These are phyloP conservation scores for Ardeotis arabs DNA, from an alignment of 2,113 vertebrate genomes.

Conservation along the genomic window DNA sequence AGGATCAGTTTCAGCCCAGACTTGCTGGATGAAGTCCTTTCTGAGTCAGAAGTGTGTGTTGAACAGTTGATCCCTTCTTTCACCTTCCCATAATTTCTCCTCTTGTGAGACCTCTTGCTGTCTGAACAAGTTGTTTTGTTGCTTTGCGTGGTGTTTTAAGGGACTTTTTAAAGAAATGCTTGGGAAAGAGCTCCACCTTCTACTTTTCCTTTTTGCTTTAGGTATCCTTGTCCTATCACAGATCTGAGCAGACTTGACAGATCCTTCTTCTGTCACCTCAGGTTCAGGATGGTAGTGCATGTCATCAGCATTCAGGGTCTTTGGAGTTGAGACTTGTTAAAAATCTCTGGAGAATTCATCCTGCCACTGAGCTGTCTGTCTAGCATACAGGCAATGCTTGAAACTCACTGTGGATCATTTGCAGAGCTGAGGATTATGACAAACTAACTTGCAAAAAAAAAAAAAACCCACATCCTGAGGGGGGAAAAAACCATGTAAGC, in stretches of 20 bases:
- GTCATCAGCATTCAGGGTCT: neutral
- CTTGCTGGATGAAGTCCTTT: neutral
- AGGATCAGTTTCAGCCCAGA: neutral
- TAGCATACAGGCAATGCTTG: neutral
- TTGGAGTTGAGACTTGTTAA: neutral
- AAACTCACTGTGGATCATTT: neutral
- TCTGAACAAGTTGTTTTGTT: neutral
- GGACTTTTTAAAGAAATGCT: neutral
- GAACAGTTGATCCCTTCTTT: conserved; percentile 16
- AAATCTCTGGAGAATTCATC: neutral
- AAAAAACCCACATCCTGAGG: neutral
- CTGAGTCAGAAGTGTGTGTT: conserved; percentile 3
- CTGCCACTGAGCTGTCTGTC: neutral
- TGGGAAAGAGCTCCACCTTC: neutral
- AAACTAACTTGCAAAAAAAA: neutral
- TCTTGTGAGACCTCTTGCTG: neutral
- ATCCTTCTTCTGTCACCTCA: neutral
- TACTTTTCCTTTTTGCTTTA: neutral
- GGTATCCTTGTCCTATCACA: neutral
- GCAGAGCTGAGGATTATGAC: neutral
- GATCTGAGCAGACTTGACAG: neutral
- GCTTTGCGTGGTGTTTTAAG: neutral
- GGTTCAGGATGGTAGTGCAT: neutral
- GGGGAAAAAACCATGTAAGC: neutral
- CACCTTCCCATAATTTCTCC: neutral